These are phyloP conservation scores for Zootoca vivipara DNA, from an alignment of 2,113 vertebrate genomes.

Conservation along the genomic window DNA sequence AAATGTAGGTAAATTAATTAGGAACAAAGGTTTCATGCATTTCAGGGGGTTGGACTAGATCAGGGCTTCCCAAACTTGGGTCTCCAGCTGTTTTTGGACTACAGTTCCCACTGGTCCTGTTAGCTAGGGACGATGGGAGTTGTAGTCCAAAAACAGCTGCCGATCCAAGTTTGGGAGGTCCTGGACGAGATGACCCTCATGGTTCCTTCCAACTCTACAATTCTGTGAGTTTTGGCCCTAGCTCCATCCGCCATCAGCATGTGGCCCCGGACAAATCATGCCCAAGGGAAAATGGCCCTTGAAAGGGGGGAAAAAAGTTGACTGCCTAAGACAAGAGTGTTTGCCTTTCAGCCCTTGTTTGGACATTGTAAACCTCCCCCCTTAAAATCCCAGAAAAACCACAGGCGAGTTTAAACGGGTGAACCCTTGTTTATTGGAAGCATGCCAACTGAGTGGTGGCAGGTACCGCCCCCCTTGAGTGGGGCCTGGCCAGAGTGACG, in stretches of 20 bases:
- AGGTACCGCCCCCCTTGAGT: constrained; percentile 3
- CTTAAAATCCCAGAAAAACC: neutral
- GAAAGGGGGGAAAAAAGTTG: neutral
- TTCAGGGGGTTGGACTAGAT: too few relatives aligned
- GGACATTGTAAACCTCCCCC: neutral
- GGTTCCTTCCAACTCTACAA: too few relatives aligned
- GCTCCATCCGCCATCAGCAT: neutral
- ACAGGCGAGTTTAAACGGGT: neutral
- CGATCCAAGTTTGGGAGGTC: too few relatives aligned
- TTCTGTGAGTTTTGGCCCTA: neutral
- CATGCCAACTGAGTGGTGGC: constrained; percentile 34
- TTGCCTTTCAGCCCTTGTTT: neutral
- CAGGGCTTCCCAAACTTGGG: too few relatives aligned
- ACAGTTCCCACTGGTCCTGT: too few relatives aligned
- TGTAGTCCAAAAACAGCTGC: too few relatives aligned
- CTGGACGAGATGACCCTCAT: too few relatives aligned
- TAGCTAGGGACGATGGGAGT: too few relatives aligned
- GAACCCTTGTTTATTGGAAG: constrained; percentile 55
- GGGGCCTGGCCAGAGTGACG: neutral
- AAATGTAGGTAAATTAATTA: neutral
- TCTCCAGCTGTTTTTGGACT: too few relatives aligned
- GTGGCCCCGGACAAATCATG: neutral
- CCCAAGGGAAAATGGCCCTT: neutral
- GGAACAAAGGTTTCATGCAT: neutral
- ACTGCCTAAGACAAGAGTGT: neutral